These are phyloP conservation scores for Drosophila nasuta DNA, from an alignment of 1,140 invertebrate genomes.

Conservation along the genomic window DNA sequence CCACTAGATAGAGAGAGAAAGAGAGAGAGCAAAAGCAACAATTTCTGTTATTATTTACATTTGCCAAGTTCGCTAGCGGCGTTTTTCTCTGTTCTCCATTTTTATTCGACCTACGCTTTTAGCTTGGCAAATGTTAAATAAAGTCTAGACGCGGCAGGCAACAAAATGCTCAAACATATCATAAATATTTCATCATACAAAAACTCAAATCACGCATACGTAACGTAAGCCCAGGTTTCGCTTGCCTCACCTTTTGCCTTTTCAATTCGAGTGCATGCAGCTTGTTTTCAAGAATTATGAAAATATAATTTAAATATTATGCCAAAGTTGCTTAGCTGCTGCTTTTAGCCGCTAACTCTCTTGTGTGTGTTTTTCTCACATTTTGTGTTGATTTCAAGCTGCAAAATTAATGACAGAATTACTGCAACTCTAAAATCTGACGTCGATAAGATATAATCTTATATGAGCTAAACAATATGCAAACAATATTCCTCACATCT, in stretches of 20 bases:
- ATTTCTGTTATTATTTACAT: slow-evolving; percentile 56
- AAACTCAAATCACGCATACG: slow-evolving; percentile 50
- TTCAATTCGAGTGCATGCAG: background rate
- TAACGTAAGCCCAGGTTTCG: slow-evolving; percentile 19
- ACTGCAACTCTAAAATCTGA: no score
- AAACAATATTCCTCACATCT: no score
- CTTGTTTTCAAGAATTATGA: slow-evolving; percentile 35
- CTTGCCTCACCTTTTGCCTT: background rate
- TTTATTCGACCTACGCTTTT: slow-evolving; percentile 23
- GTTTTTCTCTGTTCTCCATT: slow-evolving; percentile 19
- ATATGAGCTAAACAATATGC: no score
- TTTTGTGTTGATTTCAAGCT: no score
- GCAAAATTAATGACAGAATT: no score
- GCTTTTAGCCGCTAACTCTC: no score
- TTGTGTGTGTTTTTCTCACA: no score
- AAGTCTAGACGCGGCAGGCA: slow-evolving; percentile 44
- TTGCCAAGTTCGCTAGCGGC: slow-evolving; percentile 34
- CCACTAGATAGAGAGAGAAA: background rate
- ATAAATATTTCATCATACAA: slow-evolving; percentile 49
- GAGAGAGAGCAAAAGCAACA: background rate
- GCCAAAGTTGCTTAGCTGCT: slow-evolving; percentile 1
- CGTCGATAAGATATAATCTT: no score
- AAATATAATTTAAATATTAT: slow-evolving; percentile 52
- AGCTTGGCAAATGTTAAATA: slow-evolving; percentile 14
- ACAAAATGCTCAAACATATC: slow-evolving; percentile 40